Percentiles rank a stretch among this genome's conserved stretches.
These are phyloP conservation scores for Drosophila chauvacae DNA, from an alignment of 1,140 invertebrate genomes.

Conservation along the genomic window DNA sequence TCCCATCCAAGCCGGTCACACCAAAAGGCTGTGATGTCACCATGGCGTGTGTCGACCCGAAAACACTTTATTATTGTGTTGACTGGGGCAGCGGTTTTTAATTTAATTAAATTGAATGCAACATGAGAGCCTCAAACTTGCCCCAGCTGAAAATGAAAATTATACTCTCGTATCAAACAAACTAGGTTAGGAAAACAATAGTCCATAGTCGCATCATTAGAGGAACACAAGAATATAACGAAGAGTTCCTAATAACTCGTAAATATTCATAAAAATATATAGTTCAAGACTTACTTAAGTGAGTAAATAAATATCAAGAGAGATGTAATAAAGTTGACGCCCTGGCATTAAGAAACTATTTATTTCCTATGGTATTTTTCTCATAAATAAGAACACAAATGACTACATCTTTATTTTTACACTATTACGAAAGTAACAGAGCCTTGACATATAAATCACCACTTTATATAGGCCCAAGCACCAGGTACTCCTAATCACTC, in stretches of 20 bases:
- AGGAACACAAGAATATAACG: background rate
- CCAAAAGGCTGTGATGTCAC: slow-evolving; percentile 65
- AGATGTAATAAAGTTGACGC: background rate
- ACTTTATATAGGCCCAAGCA: background rate
- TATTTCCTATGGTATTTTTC: background rate
- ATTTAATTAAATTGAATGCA: slow-evolving; percentile 73
- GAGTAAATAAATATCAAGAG: background rate
- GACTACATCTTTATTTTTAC: slow-evolving; percentile 2
- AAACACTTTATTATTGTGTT: slow-evolving; percentile 60
- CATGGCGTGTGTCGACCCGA: slow-evolving; percentile 59
- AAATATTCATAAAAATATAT: background rate
- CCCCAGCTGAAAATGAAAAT: background rate
- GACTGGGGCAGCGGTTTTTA: slow-evolving; percentile 37
- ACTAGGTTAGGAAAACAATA: slow-evolving; percentile 1
- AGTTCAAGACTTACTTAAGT: background rate
- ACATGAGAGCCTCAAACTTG: slow-evolving; percentile 31
- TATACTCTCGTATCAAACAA: background rate
- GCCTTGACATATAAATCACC: background rate
- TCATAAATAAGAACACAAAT: slow-evolving; percentile 1
- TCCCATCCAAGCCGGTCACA: slow-evolving; percentile 52
- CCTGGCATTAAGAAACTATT: background rate
- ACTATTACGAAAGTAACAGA: slow-evolving; percentile 1
- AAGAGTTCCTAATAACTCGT: background rate
- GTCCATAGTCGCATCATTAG: background rate
- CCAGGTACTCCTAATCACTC: slow-evolving; percentile 11